Conservation (phyloP, 2,113 vertebrate genomes). For the Macrotis lagotis region DNA sequence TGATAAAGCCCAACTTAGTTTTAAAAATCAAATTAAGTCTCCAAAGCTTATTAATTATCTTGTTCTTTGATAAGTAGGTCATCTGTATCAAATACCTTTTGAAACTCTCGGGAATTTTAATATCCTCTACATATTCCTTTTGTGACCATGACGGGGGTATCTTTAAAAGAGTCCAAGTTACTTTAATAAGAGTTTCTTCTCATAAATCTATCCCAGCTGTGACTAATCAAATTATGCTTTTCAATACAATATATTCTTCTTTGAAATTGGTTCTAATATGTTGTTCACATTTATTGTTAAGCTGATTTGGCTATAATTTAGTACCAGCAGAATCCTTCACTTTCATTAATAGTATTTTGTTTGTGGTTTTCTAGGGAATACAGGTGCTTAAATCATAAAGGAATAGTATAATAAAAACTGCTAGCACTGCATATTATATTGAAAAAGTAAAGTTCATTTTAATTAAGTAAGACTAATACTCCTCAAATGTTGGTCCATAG, state of each 20-base stretch:
- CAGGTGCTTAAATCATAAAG: constrained; percentile 58
- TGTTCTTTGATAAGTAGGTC: constrained; percentile 64
- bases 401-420: constrained; percentile 64
- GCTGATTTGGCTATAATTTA: constrained; percentile 46
- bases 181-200: constrained; percentile 63
- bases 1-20: neutral
- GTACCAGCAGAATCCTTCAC: constrained; percentile 22
- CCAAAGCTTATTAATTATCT: constrained; percentile 46
- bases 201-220: constrained; percentile 55
- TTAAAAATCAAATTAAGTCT: neutral
- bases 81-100: constrained; percentile 64
- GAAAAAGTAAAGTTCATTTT: constrained; percentile 50
- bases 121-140: constrained; percentile 59
- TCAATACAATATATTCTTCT: constrained; percentile 49
- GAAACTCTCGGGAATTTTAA: constrained; percentile 56
- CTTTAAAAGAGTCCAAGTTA: constrained; percentile 57
- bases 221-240: constrained; percentile 69
- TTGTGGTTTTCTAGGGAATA: constrained; percentile 73
- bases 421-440: constrained; percentile 39
- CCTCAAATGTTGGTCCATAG: constrained; percentile 10
- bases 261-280: constrained; percentile 54
- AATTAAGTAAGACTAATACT: constrained; percentile 36
- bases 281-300: constrained; percentile 34
- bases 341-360: constrained; percentile 62
- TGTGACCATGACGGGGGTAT: constrained; percentile 65